These are phyloP conservation scores for Zapus hudsonius DNA, from an alignment of 2,113 vertebrate genomes.

Conservation along the genomic window DNA sequence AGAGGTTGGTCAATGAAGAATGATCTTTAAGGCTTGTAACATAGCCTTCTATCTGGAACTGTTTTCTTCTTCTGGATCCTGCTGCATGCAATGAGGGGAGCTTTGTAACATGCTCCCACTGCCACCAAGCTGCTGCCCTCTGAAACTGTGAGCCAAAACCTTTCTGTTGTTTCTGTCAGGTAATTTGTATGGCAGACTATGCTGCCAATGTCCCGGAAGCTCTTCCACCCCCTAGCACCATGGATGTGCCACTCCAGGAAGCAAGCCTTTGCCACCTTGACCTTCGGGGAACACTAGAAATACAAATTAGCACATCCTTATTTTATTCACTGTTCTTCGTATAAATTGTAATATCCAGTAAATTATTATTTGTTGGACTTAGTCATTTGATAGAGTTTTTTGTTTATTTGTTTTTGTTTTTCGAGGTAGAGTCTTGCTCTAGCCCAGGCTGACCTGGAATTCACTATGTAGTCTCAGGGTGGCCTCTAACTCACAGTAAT, in stretches of 20 bases:
- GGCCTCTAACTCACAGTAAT: too few relatives aligned
- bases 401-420: too few relatives aligned
- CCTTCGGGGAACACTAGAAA: not conserved
- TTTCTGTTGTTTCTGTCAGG: not conserved
- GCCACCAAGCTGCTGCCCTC: not conserved
- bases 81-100: not conserved
- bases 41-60: not conserved
- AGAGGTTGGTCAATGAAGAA: not conserved
- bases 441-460: too few relatives aligned
- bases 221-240: not conserved
- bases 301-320: not conserved
- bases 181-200: too few relatives aligned
- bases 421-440: too few relatives aligned
- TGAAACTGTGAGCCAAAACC: not conserved
- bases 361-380: not conserved
- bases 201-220: not conserved
- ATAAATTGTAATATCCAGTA: not conserved
- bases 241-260: not conserved
- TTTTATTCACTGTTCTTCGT: slow-evolving; percentile 12
- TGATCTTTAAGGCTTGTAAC: not conserved
- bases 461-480: too few relatives aligned
- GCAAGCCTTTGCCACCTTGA: not conserved
- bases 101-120: not conserved
- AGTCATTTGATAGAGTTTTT: not conserved
- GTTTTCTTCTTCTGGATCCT: not conserved